Conservation (phyloP, 2,113 vertebrate genomes). For the Aphelocoma coerulescens region DNA sequence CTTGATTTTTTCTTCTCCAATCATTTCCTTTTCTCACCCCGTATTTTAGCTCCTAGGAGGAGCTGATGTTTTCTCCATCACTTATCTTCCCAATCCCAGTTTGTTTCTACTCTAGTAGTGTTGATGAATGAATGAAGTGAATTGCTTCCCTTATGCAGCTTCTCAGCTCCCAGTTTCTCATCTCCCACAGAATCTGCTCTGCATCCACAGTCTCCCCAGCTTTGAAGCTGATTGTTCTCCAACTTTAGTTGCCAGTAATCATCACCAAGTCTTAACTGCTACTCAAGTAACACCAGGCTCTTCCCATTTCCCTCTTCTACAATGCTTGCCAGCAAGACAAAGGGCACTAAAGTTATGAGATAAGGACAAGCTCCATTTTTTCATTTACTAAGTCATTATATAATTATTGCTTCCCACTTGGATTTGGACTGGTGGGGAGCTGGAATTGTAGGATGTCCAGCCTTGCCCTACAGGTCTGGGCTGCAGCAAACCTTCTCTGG, state of each 20-base stretch:
- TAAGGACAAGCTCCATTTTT: neutral
- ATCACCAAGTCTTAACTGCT: neutral
- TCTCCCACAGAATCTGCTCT: neutral
- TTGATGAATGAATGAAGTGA: neutral
- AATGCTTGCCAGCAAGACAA: neutral
- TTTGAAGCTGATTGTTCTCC: neutral
- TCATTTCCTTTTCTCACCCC: neutral
- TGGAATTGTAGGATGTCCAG: neutral
- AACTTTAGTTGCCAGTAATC: neutral
- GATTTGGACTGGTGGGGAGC: neutral
- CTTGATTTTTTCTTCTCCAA: neutral
- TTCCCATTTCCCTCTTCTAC: neutral
- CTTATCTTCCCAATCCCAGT: neutral
- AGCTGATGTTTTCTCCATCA: neutral
- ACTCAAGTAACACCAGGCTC: neutral
- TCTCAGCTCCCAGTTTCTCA: neutral
- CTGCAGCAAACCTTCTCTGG: neutral
- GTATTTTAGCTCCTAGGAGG: neutral
- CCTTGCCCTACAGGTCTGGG: neutral
- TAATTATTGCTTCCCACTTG: neutral
- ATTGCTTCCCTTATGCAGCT: neutral
- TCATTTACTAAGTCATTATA: neutral
- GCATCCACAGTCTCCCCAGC: neutral
- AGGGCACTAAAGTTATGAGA: neutral
- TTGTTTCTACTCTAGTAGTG: neutral